phyloP scores from a whole-genome alignment of 2,888 invertebrate genomes.

The Apotomis betuletana region DNA sequence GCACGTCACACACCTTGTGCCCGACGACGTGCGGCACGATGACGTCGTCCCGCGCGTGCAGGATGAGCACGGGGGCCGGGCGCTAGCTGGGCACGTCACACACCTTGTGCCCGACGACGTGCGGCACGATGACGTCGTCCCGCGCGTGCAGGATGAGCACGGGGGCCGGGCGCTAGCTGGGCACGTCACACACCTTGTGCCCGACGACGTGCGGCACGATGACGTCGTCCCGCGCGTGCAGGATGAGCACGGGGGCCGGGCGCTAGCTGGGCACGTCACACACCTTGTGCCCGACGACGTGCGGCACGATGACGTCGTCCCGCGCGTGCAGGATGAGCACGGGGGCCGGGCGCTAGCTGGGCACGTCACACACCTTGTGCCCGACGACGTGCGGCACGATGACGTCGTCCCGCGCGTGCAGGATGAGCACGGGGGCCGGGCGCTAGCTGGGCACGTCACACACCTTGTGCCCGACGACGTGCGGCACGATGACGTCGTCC shows the following conservation, averaged over 20 bases:
- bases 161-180: constrained; percentile 84
- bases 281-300: constrained; percentile 90
- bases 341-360: constrained; percentile 84
- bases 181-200: constrained; percentile 85
- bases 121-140: constrained; percentile 93
- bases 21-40: constrained; percentile 93
- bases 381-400: constrained; percentile 93
- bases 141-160: constrained; percentile 87
- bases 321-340: constrained; percentile 87
- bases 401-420: constrained; percentile 89
- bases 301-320: constrained; percentile 93
- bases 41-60: constrained; percentile 89
- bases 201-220: constrained; percentile 93
- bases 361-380: constrained; percentile 85
- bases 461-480: constrained; percentile 90
- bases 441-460: too few relatives aligned
- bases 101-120: constrained; percentile 90
- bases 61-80: too few relatives aligned
- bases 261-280: too few relatives aligned
- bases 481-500: constrained; percentile 93
- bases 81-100: too few relatives aligned
- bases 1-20: constrained; percentile 85
- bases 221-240: constrained; percentile 89
- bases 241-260: too few relatives aligned
- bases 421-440: too few relatives aligned